Evolutionary conservation across 2,888 invertebrate genomes (phyloP).

Genomic region (Eupithecia pulchellata): DNA sequence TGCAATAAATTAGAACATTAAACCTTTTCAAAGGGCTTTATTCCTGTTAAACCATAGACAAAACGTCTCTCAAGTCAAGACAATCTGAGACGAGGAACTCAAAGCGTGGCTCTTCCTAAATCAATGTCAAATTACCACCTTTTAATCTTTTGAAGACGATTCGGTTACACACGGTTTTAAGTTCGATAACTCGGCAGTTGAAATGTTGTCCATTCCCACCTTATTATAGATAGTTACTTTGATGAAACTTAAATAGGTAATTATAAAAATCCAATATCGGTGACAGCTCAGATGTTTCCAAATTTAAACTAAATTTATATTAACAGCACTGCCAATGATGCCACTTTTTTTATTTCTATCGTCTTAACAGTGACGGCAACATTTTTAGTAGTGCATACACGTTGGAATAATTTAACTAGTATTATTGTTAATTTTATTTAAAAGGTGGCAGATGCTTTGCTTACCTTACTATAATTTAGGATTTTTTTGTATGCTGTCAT

Average conservation of each 20-base stretch:
- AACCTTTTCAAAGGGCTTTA: conserved; percentile 57
- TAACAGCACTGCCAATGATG: too few relatives aligned
- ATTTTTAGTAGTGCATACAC: too few relatives aligned
- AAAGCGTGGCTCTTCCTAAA: conserved; percentile 76
- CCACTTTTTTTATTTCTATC: too few relatives aligned
- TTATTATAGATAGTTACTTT: conserved; percentile 14
- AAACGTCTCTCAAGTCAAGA: conserved; percentile 54
- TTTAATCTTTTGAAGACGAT: conserved; percentile 82
- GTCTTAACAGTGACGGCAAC: too few relatives aligned
- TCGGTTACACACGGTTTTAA: conserved; percentile 80
- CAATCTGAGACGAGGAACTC: conserved; percentile 50
- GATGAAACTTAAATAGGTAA: neutral
- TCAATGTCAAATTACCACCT: conserved; percentile 85
- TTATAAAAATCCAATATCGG: too few relatives aligned
- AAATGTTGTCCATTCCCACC: conserved; percentile 61
- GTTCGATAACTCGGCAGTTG: conserved; percentile 60
- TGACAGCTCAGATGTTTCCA: too few relatives aligned
- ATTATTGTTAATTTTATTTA: too few relatives aligned
- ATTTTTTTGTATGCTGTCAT: too few relatives aligned
- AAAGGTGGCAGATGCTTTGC: too few relatives aligned
- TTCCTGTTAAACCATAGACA: conserved; percentile 56
- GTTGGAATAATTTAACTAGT: too few relatives aligned
- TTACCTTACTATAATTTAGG: too few relatives aligned
- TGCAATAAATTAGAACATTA: conserved; percentile 68
- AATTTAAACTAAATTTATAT: too few relatives aligned